Evolutionary conservation across 2,113 vertebrate species (phyloP), one percentile per base, ranked within the genome.

Genomic region (Carollia perspicillata): DNA sequence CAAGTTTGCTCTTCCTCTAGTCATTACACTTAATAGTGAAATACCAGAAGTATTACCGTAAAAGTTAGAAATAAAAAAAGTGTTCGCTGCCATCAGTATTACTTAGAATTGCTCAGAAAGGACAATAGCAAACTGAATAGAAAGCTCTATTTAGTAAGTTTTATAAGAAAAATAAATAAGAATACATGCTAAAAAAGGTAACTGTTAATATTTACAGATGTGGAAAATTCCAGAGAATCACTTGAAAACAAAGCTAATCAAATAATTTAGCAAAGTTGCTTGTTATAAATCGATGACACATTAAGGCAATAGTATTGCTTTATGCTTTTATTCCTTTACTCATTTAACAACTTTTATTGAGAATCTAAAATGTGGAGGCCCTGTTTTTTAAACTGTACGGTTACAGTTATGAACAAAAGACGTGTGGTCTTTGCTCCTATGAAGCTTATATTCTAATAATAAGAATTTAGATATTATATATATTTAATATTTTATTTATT

Each of bases 181-280:
- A 83, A 75, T 49, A 84, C 17, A 9, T 42, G 16, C 47, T 68
- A 60, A 66, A 65, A 74, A 72, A 65, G 53, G 55, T 22, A 90
- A 72, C 66, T 58, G 75, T 44, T 51, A 69, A 44, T 90, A 53
- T 81, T 78, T 75, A 53, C 18, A 75, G 69, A 53, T 81, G 49
- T 58, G 33, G 49, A 84, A 89, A 94, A 94, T 60, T 91, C 58
- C 88, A 94, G 49, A 60, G 58, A 69, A 91, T 87, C 58, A 68
- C 17, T 23, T 83, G 51, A 83, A 91, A 91, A 77, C 49, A 60
- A 44, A 92, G 60, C 75, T 68, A 60, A 90, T 35, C 20, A 75
- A 84, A 60, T 40, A 92, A 83, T 60, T 91, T 69, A 81, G 47
- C 30, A 87, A 90, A 33, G 47, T 86, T 90, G 37, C 49, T 37